These are phyloP conservation scores for Atopsyche davidsoni DNA, from an alignment of 1,140 invertebrate genomes.

Conservation along the genomic window DNA sequence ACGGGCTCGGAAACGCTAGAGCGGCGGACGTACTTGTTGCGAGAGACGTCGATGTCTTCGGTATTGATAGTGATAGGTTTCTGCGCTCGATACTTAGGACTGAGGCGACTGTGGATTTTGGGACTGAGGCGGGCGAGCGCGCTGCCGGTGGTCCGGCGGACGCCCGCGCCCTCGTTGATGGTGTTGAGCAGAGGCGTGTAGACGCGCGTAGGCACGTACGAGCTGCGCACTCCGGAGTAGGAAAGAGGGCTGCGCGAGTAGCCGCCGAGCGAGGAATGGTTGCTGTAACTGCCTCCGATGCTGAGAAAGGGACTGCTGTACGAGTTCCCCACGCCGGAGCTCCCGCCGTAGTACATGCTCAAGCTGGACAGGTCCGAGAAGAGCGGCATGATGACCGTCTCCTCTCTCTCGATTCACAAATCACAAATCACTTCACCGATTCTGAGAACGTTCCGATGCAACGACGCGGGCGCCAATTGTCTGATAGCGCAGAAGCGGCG, in stretches of 20 bases:
- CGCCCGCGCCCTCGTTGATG: slow-evolving; percentile 57
- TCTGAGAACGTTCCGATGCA: slow-evolving; percentile 15
- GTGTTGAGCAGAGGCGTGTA: slow-evolving; percentile 70
- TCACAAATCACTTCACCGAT: slow-evolving; percentile 2
- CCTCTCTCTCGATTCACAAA: slow-evolving; percentile 9
- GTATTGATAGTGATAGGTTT: slow-evolving; percentile 67
- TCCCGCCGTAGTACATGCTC: slow-evolving; percentile 51
- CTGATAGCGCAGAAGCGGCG: no score
- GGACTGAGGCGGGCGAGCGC: slow-evolving; percentile 20
- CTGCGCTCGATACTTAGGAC: slow-evolving; percentile 24
- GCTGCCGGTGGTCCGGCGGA: slow-evolving; percentile 34
- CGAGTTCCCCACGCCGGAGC: slow-evolving; percentile 37
- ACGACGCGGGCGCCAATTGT: slow-evolving; percentile 4
- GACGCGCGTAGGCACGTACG: slow-evolving; percentile 36
- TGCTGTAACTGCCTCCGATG: slow-evolving; percentile 50
- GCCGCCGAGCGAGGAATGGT: slow-evolving; percentile 49
- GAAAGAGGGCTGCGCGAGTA: slow-evolving; percentile 35
- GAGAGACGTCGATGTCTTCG: slow-evolving; percentile 74
- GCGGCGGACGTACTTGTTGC: slow-evolving; percentile 49
- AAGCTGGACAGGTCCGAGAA: slow-evolving; percentile 50
- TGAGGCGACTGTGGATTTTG: slow-evolving; percentile 23
- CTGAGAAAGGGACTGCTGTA: slow-evolving; percentile 47
- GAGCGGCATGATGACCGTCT: slow-evolving; percentile 45
- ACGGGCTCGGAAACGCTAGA: neutral
- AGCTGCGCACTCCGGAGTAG: slow-evolving; percentile 24